Conservation (phyloP, 2,797 vertebrate genomes). For the Semaprochilodus insignis region DNA sequence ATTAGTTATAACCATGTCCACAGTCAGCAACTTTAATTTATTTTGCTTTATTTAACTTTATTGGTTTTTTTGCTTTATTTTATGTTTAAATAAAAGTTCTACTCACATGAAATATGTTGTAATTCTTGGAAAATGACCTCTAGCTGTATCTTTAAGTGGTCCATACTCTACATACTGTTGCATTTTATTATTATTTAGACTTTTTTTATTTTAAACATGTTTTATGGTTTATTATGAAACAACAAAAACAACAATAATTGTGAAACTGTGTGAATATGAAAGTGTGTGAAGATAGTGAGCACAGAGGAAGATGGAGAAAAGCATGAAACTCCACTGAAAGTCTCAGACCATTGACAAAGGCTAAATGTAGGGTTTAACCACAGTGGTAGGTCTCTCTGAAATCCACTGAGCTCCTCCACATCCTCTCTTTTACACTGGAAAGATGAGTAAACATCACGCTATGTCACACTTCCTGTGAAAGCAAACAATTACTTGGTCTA, state of each 20-base stretch:
- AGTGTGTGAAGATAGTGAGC: background rate
- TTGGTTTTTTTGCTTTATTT: background rate
- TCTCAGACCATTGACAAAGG: constrained; percentile 35
- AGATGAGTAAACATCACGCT: constrained; percentile 52
- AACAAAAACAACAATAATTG: background rate
- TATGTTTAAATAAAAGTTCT: too few species aligned
- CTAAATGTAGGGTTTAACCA: constrained; percentile 54
- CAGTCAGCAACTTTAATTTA: background rate
- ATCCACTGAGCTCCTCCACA: constrained; percentile 42
- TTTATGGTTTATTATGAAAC: background rate
- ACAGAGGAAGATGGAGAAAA: background rate
- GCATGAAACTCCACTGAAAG: constrained; percentile 15
- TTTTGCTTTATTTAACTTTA: too few species aligned
- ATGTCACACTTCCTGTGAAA: constrained; percentile 41
- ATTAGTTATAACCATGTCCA: background rate
- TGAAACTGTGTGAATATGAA: background rate
- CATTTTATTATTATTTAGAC: too few species aligned
- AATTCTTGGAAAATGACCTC: too few species aligned
- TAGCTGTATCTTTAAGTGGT: too few species aligned
- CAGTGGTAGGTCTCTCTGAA: constrained; percentile 37
- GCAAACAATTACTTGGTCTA: constrained; percentile 34
- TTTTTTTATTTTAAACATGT: too few species aligned
- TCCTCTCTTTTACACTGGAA: constrained; percentile 41
- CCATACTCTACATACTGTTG: too few species aligned
- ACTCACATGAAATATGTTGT: too few species aligned